Evolutionary conservation across 2,888 invertebrate genomes (phyloP), one percentile per base, ranked within the genome.

Genomic region (Heliconius hortense): DNA sequence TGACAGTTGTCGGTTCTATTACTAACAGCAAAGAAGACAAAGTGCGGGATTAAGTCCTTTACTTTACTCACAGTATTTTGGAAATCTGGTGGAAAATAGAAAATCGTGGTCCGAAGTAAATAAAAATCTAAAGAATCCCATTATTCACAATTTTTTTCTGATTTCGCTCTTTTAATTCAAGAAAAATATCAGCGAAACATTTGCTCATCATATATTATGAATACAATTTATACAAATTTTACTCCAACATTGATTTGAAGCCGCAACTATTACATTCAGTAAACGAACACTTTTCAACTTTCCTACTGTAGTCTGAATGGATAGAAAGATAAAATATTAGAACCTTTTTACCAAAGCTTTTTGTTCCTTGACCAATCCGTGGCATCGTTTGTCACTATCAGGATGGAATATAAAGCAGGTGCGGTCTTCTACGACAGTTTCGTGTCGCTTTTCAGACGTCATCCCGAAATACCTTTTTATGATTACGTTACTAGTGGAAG

Each of bases 361-460:
- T 71, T 71, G 60, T 71, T 43, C 60, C 26, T 60, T 71, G 71
- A 71, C 71, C 71, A 43, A 60, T 71, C 43, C 69, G 48, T 56
- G 11, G 24, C 53, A n/a, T 69, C 69, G 31, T 69, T 69, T 69
- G 69, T 69, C 69, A 69, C 53, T 59, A 71, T 71, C 71, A 60
- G 60, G 60, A 18, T n/a, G 13, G 71, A 71, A 71, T 71, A 71
- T 71, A 71, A 71, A 71, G 39, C 71, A 71, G 71, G 71, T 71
- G 39, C 60, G 60, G 43, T 71, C 60, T 39, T 43, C 35, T 39
- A 24, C 35, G 59, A 59, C 26, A 39, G 35, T 26, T 71, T 26
- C 71, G 43, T 21, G 18, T 71, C 60, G 39, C 62, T 71, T 71
- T 62, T 71, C 71, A 71, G 71, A 43, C 60, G 60, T 71, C 71